phyloP scores from a whole-genome alignment of 2,888 invertebrate species.

The Drosophila villosipedis region DNA sequence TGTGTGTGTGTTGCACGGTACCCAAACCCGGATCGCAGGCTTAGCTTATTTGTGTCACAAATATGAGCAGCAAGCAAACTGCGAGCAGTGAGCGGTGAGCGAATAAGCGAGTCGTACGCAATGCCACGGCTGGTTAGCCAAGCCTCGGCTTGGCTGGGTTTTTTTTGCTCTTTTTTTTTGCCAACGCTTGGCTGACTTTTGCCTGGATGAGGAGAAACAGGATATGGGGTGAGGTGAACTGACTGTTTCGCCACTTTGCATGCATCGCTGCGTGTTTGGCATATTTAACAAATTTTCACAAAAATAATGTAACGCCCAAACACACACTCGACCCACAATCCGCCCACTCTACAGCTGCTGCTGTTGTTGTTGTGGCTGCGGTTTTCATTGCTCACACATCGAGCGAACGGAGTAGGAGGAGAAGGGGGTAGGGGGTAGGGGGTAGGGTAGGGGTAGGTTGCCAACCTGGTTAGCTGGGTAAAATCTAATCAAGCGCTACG shows the following conservation, averaged over 20 bases:
- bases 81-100: constrained; percentile 8
- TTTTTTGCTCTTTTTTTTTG: constrained; percentile 9
- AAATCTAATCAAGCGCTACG: constrained; percentile 81
- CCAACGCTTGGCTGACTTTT: constrained; percentile 45
- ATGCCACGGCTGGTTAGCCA: constrained; percentile 75
- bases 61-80: constrained; percentile 65
- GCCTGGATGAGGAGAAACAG: background rate
- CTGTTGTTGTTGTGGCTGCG: constrained; percentile 61
- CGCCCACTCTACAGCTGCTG: background rate
- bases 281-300: constrained; percentile 80
- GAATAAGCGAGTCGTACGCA: constrained; percentile 66
- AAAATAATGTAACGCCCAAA: constrained; percentile 70
- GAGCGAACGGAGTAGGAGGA: constrained; percentile 4
- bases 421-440: background rate
- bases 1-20: background rate
- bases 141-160: constrained; percentile 47
- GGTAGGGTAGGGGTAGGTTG: background rate
- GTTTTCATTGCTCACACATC: constrained; percentile 55
- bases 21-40: constrained; percentile 24
- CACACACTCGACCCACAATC: background rate
- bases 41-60: constrained; percentile 81
- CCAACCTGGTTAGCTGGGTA: constrained; percentile 49
- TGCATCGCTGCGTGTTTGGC: constrained; percentile 81
- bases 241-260: constrained; percentile 70
- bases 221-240: background rate